Evolutionary conservation across 35 echinoderm and acorn worm species (phyloP).

Genomic region (Holothuria glaberrima): DNA sequence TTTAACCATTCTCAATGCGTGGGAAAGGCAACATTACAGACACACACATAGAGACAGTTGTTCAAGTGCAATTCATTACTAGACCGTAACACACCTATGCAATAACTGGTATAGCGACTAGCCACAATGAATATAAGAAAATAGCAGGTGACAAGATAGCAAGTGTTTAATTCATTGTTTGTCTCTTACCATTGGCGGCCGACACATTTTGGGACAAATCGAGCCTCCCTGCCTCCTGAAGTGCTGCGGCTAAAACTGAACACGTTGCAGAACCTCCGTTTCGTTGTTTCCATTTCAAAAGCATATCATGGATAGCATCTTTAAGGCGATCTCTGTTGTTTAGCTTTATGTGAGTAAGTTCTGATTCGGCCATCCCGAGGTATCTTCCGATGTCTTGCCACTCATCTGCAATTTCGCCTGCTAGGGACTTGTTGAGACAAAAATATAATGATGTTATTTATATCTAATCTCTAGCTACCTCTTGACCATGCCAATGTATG

Average conservation of each 20-base stretch:
- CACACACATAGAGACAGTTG: no score
- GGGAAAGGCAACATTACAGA: no score
- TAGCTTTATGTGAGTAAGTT: slow-evolving; percentile 14
- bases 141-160: no score
- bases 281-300: slow-evolving; percentile 18
- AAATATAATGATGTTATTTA: not conserved
- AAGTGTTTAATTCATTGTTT: not conserved
- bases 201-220: not conserved
- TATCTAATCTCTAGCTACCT: not conserved
- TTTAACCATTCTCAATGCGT: no score
- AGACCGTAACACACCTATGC: no score
- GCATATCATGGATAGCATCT: slow-evolving; percentile 21
- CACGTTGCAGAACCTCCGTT: not conserved
- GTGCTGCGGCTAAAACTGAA: slow-evolving; percentile 13
- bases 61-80: no score
- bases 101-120: no score
- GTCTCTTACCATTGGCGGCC: slow-evolving; percentile 14
- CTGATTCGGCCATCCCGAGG: slow-evolving; percentile 23
- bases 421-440: slow-evolving; percentile 5
- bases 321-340: slow-evolving; percentile 7
- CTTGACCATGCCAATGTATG: not conserved
- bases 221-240: not conserved
- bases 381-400: slow-evolving; percentile 17
- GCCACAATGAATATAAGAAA: no score
- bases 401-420: slow-evolving; percentile 4